Evolutionary conservation across 2,797 vertebrate genomes (phyloP), one percentile per base, ranked within the genome.

Genomic region (Melanotaenia parkinsoni): DNA sequence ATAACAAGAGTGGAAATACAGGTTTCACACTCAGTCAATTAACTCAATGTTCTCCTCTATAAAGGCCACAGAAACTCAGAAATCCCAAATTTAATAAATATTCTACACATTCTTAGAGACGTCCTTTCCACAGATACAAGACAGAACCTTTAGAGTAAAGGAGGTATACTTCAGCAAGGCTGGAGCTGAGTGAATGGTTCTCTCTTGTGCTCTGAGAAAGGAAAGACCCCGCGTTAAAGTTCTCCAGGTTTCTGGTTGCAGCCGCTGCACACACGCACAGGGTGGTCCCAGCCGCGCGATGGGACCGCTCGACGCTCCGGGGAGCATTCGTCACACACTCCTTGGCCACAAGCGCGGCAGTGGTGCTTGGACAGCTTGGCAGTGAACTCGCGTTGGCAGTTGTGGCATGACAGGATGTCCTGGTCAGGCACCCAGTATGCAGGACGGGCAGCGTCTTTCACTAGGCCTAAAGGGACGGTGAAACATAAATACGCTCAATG

Each of bases 381-480:
- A 79, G 94, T 98, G 94, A 99, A 99, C 80, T 97, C 96, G 33
- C 97, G 96, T 80, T 94, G 96, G 93, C 98, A 99, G 78, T 92
- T 95, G 93, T 95, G 94, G 93, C 98, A 99, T 78, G 95, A 95
- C 77, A 96, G 93, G 87, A 99, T 99, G 88, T 99, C 97, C 32
- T 99, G 97, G 90, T 99, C 98, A 12, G 98, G 98, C 69, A 99
- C 97, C 98, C 98, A 99, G 91, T 99, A 99, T 0, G 97, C 94
- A 18, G 98, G 98, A 81, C 98, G 95, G 58, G 98, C 98, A 0
- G 98, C 98, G 0, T 99, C 98, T 88, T 99, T 99, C 64, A 99
- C 95, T 11, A 99, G 92, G 77, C 98, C 98, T 99, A 53, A 67
- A 66, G 67, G 45, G 26, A 43, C 56, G 13, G 58, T 2, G 24